Conservation (phyloP, 2,888 invertebrate species). For the Aphodius granarius region DNA sequence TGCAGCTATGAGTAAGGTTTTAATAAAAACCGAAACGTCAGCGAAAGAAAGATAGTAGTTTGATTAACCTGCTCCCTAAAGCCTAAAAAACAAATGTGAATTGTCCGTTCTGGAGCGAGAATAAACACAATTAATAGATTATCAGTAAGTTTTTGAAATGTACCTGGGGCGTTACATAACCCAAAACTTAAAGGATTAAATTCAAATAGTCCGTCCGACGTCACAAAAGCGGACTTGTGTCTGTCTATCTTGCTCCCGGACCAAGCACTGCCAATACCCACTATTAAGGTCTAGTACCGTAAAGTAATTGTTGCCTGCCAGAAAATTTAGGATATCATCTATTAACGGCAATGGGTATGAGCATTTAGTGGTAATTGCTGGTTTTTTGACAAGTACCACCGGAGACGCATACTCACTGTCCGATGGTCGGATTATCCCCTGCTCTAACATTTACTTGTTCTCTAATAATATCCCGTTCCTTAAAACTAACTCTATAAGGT, state of each 20-base stretch:
- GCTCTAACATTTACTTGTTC: background rate
- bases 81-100: no score
- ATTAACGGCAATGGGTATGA: constrained; percentile 27
- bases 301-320: constrained; percentile 32
- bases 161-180: no score
- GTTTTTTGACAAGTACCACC: background rate
- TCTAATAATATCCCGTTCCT: background rate
- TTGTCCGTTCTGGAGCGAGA: no score
- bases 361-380: constrained; percentile 6
- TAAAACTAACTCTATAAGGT: background rate
- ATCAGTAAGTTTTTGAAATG: no score
- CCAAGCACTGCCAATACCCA: constrained; percentile 33
- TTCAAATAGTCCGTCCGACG: no score
- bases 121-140: no score
- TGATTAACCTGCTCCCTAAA: no score
- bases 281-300: constrained; percentile 33
- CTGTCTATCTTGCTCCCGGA: constrained; percentile 28
- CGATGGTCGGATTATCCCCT: background rate
- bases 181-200: no score
- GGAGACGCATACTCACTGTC: background rate
- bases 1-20: no score
- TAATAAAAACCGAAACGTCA: no score
- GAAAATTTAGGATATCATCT: constrained; percentile 31
- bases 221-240: no score
- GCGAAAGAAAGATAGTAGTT: no score